A percentile compares a stretch with the other conserved stretches of the same genome.
Conservation (phyloP, 92 coral and sea anemone species). For the Paragorgia papillata region DNA sequence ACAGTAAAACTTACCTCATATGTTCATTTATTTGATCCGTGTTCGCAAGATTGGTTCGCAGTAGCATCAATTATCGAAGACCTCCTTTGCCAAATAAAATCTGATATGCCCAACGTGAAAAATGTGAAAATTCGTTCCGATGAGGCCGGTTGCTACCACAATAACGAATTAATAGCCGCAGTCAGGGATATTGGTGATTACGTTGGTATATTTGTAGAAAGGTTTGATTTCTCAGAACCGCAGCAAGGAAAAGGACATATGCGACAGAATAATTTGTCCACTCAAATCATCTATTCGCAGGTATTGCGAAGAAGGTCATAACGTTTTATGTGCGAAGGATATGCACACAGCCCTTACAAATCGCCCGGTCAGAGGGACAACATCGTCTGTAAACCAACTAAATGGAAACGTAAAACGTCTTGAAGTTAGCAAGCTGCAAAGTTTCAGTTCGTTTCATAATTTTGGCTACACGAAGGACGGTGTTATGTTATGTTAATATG, state of each 20-base stretch:
- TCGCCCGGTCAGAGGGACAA: slow-evolving; percentile 59
- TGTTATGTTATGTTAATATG: slow-evolving; percentile 49
- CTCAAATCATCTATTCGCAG: background rate
- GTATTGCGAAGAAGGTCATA: slow-evolving; percentile 58
- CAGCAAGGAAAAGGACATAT: background rate
- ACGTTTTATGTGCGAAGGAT: slow-evolving; percentile 51
- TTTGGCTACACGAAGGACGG: slow-evolving; percentile 27
- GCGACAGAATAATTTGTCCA: slow-evolving; percentile 21
- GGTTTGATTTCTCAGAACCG: background rate
- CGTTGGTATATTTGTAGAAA: background rate
- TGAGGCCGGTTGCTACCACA: slow-evolving; percentile 23
- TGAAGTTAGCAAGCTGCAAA: slow-evolving; percentile 49
- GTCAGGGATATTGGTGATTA: background rate
- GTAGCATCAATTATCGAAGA: slow-evolving; percentile 11
- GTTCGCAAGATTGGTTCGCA: slow-evolving; percentile 10
- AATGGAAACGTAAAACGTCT: slow-evolving; percentile 20
- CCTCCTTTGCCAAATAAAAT: background rate
- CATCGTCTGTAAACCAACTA: slow-evolving; percentile 45
- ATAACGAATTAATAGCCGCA: background rate
- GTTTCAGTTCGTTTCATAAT: slow-evolving; percentile 58
- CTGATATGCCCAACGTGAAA: background rate
- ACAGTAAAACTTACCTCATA: background rate
- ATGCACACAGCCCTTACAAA: slow-evolving; percentile 55
- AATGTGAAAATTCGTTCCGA: background rate
- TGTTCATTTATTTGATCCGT: slow-evolving; percentile 5